Percentiles rank a stretch among this genome's conserved stretches.
Conservation (phyloP, 37 sponge, comb jelly and placozoan genomes). For the Axinella damicornis region DNA sequence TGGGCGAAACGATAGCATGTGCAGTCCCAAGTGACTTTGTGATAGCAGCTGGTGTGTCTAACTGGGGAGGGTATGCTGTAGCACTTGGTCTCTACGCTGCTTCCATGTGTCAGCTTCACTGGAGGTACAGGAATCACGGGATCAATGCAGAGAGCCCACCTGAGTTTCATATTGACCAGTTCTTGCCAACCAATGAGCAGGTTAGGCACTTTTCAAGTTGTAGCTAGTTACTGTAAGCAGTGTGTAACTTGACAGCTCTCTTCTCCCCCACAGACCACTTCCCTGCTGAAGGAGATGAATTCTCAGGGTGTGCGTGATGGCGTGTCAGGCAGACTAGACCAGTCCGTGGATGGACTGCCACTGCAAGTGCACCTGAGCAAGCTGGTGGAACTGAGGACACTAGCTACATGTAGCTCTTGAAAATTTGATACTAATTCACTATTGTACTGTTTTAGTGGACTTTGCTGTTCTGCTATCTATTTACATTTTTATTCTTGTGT, state of each 20-base stretch:
- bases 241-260: background rate
- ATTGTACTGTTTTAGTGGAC: no score
- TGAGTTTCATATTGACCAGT: background rate
- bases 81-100: constrained; percentile 77
- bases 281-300: constrained; percentile 65
- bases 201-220: no score
- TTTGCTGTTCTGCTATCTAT: no score
- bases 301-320: constrained; percentile 75
- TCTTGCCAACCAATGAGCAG: constrained; percentile 72
- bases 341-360: constrained; percentile 75
- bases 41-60: constrained; percentile 87
- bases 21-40: constrained; percentile 61
- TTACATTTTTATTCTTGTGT: no score
- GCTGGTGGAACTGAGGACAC: constrained; percentile 20
- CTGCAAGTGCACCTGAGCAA: constrained; percentile 52
- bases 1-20: constrained; percentile 69
- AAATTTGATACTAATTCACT: no score
- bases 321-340: constrained; percentile 43
- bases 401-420: background rate
- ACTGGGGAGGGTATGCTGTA: constrained; percentile 94
- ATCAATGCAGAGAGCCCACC: constrained; percentile 48
- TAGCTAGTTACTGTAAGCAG: no score
- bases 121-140: constrained; percentile 72
- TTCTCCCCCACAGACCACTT: constrained; percentile 12
- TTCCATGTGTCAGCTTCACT: constrained; percentile 75